These are phyloP conservation scores for Drosophila busckii DNA, from an alignment of 1,140 invertebrate genomes.

Conservation along the genomic window DNA sequence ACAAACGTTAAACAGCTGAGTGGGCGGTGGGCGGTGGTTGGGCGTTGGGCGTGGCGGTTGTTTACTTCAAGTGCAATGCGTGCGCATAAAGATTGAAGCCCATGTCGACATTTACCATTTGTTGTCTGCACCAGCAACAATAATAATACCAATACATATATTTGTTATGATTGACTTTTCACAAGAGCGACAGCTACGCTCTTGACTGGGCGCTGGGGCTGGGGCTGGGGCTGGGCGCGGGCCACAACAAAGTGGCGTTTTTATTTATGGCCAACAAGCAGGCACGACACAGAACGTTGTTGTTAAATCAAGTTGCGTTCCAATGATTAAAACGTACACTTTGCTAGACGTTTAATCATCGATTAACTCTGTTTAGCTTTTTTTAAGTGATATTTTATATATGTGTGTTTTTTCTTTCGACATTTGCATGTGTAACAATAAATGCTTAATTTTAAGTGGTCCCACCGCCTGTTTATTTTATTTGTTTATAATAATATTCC, in stretches of 20 bases:
- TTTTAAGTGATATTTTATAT: too few species aligned
- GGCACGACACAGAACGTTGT: slow-evolving; percentile 63
- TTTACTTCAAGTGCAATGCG: slow-evolving; percentile 17
- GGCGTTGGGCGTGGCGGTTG: slow-evolving; percentile 9
- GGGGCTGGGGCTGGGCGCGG: neutral
- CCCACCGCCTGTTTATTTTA: too few species aligned
- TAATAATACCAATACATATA: too few species aligned
- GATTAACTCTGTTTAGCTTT: too few species aligned
- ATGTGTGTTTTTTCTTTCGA: too few species aligned
- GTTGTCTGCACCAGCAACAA: slow-evolving; percentile 57
- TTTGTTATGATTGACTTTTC: slow-evolving; percentile 71
- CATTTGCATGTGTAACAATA: too few species aligned
- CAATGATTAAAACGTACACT: slow-evolving; percentile 14
- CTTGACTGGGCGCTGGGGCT: neutral
- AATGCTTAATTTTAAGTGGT: too few species aligned
- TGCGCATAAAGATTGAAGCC: slow-evolving; percentile 50
- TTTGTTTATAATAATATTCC: too few species aligned
- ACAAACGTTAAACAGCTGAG: slow-evolving; percentile 11
- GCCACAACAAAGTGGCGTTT: slow-evolving; percentile 55
- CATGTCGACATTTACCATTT: slow-evolving; percentile 61
- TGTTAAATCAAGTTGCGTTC: slow-evolving; percentile 36
- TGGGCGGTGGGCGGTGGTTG: slow-evolving; percentile 2
- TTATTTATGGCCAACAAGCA: slow-evolving; percentile 64
- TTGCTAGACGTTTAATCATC: slow-evolving; percentile 10
- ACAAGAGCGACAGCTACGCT: neutral